Base-by-base conservation (phyloP, 2,113 vertebrate species). In the Chaenogobius annularis region DNA sequence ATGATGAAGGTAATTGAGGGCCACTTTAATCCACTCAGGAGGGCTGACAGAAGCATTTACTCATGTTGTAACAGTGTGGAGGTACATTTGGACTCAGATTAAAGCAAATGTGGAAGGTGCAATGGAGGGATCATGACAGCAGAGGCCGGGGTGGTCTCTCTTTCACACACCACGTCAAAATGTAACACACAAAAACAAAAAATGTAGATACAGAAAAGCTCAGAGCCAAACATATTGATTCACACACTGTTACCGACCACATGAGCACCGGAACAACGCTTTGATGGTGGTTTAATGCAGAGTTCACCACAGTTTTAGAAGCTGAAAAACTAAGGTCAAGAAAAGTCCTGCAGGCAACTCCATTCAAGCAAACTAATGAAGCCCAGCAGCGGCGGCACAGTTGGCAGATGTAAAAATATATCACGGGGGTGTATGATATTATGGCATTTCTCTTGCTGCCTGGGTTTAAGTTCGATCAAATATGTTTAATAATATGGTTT, bases 11-110 rank as follows among this genome's bases (percentile, higher is more conserved):
- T 85, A 86, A 89, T 87, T 90, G 83, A 88, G 83, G 86, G 81
- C 75, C 83, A 87, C 85, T 88, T 90, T 92, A 91, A 92, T 91
- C 90, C 88, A 87, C 80, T 91, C 83, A 88, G 80, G 83, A 87
- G 86, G 71, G 82, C 87, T 90, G 88, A 91, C 90, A 92, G 78
- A 89, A 80, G 73, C 86, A 78, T 88, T 91, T 88, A 89, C 87
- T 86, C 81, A 83, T 75, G 81, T 83, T 64, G 70, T 72, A 78
- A 80, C 82, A 74, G 72, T 1, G 59, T 72, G 72, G 80, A 88
- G 68, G 83, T 87, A 87, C 79, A 82, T 78, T 84, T 90, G 84
- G 84, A 89, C 81, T 56, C 64, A 80, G 82, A 89, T 85, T 76
- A 89, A 90, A 91, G 83, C 61, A 68, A 75, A 75, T 82, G 75